Conservation (phyloP, 2,888 invertebrate genomes). For the Deladenus siricidicola region DNA sequence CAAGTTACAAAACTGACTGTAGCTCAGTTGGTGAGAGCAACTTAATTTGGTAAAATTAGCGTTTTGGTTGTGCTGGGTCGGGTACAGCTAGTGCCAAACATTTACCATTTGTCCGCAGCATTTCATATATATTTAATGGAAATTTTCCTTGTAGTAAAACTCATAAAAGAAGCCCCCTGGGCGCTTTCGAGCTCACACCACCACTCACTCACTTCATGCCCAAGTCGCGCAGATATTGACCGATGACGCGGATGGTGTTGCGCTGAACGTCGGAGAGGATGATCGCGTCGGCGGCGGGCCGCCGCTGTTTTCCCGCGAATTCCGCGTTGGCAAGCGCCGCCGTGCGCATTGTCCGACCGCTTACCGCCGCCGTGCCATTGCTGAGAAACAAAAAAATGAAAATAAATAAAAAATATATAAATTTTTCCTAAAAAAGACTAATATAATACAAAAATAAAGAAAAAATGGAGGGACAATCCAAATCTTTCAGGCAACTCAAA, state of each 20-base stretch:
- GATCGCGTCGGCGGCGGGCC: slow-evolving; percentile 5
- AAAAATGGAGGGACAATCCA: no score
- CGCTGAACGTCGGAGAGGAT: slow-evolving; percentile 25
- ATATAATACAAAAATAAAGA: not conserved
- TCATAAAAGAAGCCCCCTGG: no score
- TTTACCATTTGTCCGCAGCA: no score
- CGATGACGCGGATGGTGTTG: slow-evolving; percentile 41
- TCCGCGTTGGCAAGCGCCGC: not conserved
- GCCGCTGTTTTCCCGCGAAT: not conserved
- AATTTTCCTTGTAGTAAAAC: no score
- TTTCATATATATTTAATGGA: no score
- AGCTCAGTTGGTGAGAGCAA: no score
- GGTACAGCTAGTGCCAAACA: no score
- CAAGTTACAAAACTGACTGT: no score
- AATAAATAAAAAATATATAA: not conserved
- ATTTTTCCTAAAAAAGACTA: not conserved
- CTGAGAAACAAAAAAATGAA: not conserved
- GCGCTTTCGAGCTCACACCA: not conserved
- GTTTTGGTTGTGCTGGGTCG: no score
- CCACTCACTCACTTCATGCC: slow-evolving; percentile 35
- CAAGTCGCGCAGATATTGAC: slow-evolving; percentile 41
- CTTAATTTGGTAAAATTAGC: no score
- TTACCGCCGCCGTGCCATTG: not conserved
- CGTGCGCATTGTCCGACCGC: not conserved
- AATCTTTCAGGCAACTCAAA: no score